Conservation (phyloP, 2,113 vertebrate species). For the Bubalus kerabau region DNA sequence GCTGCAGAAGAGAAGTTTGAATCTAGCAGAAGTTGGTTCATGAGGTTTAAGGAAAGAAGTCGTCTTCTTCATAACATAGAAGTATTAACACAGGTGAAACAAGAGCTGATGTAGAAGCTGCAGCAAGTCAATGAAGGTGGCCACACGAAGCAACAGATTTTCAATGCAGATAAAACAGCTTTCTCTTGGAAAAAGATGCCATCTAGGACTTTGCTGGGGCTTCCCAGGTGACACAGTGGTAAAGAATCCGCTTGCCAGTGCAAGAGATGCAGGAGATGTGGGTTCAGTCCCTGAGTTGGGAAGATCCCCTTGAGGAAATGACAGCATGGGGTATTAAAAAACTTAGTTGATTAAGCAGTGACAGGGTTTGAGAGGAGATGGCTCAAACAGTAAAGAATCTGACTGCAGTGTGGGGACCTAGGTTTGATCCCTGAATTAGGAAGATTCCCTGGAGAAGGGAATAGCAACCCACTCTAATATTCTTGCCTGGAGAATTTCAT, state of each 20-base stretch:
- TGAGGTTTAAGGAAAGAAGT: background rate
- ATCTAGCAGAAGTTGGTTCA: background rate
- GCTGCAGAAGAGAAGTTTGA: background rate
- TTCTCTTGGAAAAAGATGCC: background rate
- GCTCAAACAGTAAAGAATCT: background rate
- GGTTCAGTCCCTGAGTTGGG: background rate
- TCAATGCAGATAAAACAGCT: background rate
- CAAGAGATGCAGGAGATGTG: background rate
- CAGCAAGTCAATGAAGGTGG: background rate
- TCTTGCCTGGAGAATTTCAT: background rate
- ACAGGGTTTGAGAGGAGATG: background rate
- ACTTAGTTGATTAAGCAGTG: background rate
- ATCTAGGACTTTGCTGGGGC: background rate
- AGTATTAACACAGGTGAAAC: background rate
- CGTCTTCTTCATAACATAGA: background rate
- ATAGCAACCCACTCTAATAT: background rate
- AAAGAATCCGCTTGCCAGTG: background rate
- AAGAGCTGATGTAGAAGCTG: background rate
- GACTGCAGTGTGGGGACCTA: background rate
- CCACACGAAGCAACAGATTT: background rate
- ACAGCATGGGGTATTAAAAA: background rate
- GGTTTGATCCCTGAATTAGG: background rate
- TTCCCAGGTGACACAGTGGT: background rate
- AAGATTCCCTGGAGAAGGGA: background rate
- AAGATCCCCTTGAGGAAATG: background rate